Percentiles rank a stretch among this genome's conserved stretches.
Evolutionary conservation across 2,113 vertebrate genomes (phyloP).

Genomic region (Callipepla squamata): DNA sequence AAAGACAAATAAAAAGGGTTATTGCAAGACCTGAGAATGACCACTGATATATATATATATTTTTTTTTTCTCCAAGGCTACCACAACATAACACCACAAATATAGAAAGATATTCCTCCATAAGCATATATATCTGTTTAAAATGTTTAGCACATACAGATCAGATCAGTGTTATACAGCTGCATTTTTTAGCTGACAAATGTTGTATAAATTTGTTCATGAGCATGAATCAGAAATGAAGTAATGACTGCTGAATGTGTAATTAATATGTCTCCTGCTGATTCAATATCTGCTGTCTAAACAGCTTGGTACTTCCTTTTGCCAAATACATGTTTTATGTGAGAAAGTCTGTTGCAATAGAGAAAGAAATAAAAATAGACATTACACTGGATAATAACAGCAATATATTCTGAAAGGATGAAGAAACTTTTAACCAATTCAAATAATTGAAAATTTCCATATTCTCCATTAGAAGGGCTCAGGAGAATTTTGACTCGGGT

Average conservation of each 20-base stretch:
- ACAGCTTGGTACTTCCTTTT: not conserved
- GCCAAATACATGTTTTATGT: not conserved
- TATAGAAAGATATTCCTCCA: not conserved
- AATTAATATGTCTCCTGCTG: not conserved
- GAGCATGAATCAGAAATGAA: not conserved
- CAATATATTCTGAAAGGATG: not conserved
- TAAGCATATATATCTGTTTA: not conserved
- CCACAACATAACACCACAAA: accelerated
- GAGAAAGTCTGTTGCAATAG: not conserved
- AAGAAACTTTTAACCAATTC: not conserved
- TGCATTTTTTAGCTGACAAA: not conserved
- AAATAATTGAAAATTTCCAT: not conserved
- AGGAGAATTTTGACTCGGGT: not conserved
- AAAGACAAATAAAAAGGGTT: not conserved
- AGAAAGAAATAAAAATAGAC: not conserved
- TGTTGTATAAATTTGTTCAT: not conserved
- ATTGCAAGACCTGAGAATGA: not conserved
- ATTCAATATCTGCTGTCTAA: not conserved
- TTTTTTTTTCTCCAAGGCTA: not conserved
- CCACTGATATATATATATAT: not conserved
- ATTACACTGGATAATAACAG: not conserved
- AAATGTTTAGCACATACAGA: not conserved
- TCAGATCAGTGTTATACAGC: not conserved
- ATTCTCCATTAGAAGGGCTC: not conserved
- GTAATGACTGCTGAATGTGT: not conserved